These are phyloP conservation scores for Allolobophora icterica DNA, from an alignment of 2,888 invertebrate species.

Conservation along the genomic window DNA sequence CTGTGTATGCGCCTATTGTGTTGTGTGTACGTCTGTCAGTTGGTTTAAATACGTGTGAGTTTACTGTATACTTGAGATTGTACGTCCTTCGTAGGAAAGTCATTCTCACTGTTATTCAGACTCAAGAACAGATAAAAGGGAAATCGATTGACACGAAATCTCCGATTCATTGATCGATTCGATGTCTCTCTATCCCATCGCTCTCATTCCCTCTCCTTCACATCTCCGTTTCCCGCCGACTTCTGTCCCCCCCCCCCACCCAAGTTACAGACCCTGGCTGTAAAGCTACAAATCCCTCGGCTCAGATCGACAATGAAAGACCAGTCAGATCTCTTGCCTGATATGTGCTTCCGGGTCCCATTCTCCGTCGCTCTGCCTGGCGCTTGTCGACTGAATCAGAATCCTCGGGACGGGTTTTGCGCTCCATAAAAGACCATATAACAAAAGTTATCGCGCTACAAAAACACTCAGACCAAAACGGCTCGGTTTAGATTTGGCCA, in stretches of 20 bases:
- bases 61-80: background rate
- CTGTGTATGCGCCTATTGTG: too few species aligned
- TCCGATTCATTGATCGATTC: background rate
- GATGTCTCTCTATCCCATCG: background rate
- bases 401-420: too few species aligned
- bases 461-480: too few species aligned
- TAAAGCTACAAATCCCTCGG: background rate
- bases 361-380: too few species aligned
- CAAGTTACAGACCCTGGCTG: background rate
- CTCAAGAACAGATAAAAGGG: background rate
- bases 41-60: background rate
- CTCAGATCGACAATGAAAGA: background rate
- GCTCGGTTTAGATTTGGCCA: too few species aligned
- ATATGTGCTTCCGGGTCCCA: too few species aligned
- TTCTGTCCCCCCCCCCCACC: background rate
- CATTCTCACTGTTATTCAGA: too few species aligned
- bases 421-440: too few species aligned
- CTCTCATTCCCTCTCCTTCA: background rate
- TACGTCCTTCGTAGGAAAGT: background rate
- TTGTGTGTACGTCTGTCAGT: too few species aligned
- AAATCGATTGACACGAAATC: background rate
- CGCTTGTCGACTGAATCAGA: too few species aligned
- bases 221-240: background rate
- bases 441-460: too few species aligned
- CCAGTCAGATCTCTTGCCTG: background rate